Evolutionary conservation across 1,140 invertebrate genomes (phyloP), one percentile per base, ranked within the genome.

Genomic region (Thaumetopoea pityocampa): DNA sequence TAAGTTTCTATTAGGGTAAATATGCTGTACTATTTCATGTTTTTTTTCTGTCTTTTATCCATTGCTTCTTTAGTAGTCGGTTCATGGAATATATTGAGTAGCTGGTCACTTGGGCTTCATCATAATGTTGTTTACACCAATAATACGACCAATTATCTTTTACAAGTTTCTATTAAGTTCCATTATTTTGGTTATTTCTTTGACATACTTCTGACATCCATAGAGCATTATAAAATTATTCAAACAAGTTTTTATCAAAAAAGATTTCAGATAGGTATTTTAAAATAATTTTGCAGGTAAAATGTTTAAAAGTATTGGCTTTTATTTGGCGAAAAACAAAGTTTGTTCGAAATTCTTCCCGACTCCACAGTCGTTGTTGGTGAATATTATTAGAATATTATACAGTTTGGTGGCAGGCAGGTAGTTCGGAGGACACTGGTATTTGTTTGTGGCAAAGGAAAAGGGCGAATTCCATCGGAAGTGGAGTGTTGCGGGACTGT

Each of bases 371-470:
- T 45, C 41, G 35, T 57, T 44, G 33, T 51, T 19, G 24, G 15
- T 36, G 36, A 52, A 48, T 54, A 53, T 56, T 52, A 64, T 60
- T 46, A 48, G 46, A 47, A 52, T 48, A 54, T 64, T 58, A 42
- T 52, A 40, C 52, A 57, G 46, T 50, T 36, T n/a, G n/a, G 44
- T 30, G 33, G 44, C 43, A 30, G 38, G 23, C 16, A 22, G 32
- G 23, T 29, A 41, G 34, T 24, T 15, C 12, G 43, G 35, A 23
- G 33, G 44, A 43, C 30, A 46, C 24, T 36, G 44, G 45, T 50
- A 54, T 67, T 67, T 67, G 50, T 63, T 64, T 61, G 43, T 38
- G 38, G 43, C 46, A 49, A 63, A 53, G 37, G n/a, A 55, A 54
- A 64, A 56, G 50, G 53, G 53, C 50, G 51, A 40, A 58, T 53